These are phyloP conservation scores for Pygocentrus nattereri DNA, from an alignment of 2,797 vertebrate species.

Conservation along the genomic window DNA sequence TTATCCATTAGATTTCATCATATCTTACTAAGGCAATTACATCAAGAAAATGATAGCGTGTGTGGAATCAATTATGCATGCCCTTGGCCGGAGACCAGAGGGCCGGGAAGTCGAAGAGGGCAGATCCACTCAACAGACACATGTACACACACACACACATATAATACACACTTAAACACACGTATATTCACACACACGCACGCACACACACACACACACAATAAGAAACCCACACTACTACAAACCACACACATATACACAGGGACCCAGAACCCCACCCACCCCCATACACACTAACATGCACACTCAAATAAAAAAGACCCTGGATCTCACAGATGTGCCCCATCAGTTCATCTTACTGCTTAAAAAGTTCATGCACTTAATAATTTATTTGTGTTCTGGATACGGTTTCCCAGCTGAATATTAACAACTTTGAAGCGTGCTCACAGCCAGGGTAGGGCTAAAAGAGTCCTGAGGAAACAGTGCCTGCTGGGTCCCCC, in stretches of 20 bases:
- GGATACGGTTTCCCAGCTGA: conserved; percentile 99
- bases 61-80: conserved; percentile 99
- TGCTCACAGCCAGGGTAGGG: conserved; percentile 87
- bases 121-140: conserved; percentile 83
- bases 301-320: conserved; percentile 78
- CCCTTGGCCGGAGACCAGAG: conserved; percentile 94
- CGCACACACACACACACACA: conserved; percentile 22
- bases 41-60: conserved; percentile 98
- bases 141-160: conserved; percentile 50
- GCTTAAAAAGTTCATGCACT: conserved; percentile 99
- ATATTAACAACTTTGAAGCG: conserved; percentile 99
- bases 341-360: conserved; percentile 99
- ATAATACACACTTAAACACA: conserved; percentile 22
- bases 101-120: conserved; percentile 91
- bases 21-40: conserved; percentile 99
- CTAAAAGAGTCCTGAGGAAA: conserved; percentile 85
- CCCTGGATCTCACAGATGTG: conserved; percentile 94
- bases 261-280: conserved; percentile 42
- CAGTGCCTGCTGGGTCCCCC: conserved; percentile 77
- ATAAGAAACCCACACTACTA: conserved; percentile 49
- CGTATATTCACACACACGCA: conserved; percentile 10
- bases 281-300: conserved; percentile 43
- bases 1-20: conserved; percentile 99
- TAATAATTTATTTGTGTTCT: conserved; percentile 99
- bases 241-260: conserved; percentile 48